Evolutionary conservation across 1,140 invertebrate genomes (phyloP), one percentile per base, ranked within the genome.

Genomic region (Lerema accius): DNA sequence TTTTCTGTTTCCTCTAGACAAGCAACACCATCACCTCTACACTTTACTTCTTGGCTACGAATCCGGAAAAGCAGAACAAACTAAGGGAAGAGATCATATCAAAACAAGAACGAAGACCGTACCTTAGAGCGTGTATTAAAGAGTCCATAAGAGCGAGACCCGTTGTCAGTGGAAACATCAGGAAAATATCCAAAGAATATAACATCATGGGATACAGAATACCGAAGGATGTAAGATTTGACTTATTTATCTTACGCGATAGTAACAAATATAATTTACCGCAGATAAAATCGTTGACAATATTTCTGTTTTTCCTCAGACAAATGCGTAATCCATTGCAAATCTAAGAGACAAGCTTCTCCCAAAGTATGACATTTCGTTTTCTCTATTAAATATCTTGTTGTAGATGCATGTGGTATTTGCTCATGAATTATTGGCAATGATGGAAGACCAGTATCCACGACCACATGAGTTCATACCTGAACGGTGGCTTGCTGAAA

Each of bases 41-140:
- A 0, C 75, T 95, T 7, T 95, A 94, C 73, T 92, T 94, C 49
- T 76, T 96, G 11, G 93, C 95, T 1, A 85, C 65, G 11, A 94
- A 95, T 85, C 93, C 91, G 3, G 85, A 92, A 0, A 92, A 93
- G 37, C 95, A 96, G 74, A 86, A 94, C 0, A 94, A 93, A 81
- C 75, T 97, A 1, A 90, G 93, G 32, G 74, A 93, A 65, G 95
- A 97, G 89, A 78, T 96, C 0, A 66, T 80, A 10, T 75, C 69
- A 3, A 63, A 76, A 0, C 32, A 70, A 13, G 69, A 78, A 10
- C 73, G 92, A 42, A 80, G 94, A 63, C 89, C 90, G 0, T 95
- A 95, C 68, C 67, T 95, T 1, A 93, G 92, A 63, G 94, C 94
- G 9, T 94, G 93, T 60, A 88, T 95, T 11, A 95, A 94, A 76